Evolutionary conservation across 2,113 vertebrate species (phyloP).

Genomic region (Sialia sialis): DNA sequence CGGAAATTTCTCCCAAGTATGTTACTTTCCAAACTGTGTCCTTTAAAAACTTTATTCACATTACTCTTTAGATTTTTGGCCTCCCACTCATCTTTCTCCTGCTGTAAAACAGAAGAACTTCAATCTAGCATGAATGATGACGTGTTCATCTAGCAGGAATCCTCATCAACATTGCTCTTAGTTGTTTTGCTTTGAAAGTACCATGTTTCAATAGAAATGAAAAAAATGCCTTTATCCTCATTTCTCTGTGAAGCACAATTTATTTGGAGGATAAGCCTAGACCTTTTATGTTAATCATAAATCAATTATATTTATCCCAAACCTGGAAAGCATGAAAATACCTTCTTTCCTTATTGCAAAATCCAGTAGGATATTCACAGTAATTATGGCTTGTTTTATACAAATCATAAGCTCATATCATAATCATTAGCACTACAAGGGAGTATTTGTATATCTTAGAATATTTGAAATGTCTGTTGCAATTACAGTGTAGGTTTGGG

Average conservation of each 20-base stretch:
- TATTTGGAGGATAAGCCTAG: conserved; percentile 60
- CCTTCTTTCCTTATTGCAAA: conserved; percentile 56
- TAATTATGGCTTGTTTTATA: conserved; percentile 52
- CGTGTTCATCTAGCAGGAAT: neutral
- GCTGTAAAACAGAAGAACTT: neutral
- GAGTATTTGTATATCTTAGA: conserved; percentile 5
- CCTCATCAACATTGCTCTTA: neutral
- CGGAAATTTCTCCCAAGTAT: conserved; percentile 5
- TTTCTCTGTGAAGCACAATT: conserved; percentile 66
- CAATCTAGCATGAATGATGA: neutral
- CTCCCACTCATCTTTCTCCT: neutral
- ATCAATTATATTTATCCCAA: conserved; percentile 67
- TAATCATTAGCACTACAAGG: conserved; percentile 25
- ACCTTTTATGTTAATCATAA: conserved; percentile 65
- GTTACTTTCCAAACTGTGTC: conserved; percentile 13
- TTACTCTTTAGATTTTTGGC: neutral
- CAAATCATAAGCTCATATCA: conserved; percentile 26
- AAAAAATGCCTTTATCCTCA: conserved; percentile 58
- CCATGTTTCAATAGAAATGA: conserved; percentile 52
- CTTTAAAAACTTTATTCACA: neutral
- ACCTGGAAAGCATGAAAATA: conserved; percentile 59
- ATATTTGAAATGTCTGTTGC: conserved; percentile 48
- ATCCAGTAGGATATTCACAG: conserved; percentile 59
- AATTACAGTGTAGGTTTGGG: conserved; percentile 11
- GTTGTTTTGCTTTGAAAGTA: conserved; percentile 10